Evolutionary conservation across 1,140 invertebrate genomes (phyloP).

Genomic region (Zeugodacus cucurbitae): DNA sequence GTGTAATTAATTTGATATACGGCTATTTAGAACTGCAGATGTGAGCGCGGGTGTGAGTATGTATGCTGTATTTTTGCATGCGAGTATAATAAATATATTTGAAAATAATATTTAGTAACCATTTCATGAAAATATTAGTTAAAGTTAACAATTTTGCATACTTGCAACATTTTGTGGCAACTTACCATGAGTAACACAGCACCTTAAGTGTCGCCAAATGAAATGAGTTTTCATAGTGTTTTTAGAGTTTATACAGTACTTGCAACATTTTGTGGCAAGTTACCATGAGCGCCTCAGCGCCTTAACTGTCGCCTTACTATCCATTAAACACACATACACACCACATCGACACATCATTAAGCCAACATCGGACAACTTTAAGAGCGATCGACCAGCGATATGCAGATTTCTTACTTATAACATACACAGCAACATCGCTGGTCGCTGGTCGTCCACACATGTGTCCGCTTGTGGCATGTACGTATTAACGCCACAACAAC

Average conservation of each 20-base stretch:
- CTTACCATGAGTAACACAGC: too few species aligned
- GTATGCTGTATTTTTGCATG: not conserved
- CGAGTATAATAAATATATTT: not conserved
- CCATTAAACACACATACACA: not conserved
- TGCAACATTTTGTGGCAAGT: not conserved
- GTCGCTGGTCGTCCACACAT: not conserved
- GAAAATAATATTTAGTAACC: not conserved
- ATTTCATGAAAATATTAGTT: too few species aligned
- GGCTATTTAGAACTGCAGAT: constrained; percentile 40
- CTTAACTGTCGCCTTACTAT: too few species aligned
- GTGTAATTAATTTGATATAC: constrained; percentile 67
- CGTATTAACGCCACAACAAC: constrained; percentile 33
- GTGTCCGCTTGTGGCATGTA: not conserved
- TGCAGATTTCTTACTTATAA: constrained; percentile 3
- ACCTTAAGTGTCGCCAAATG: too few species aligned
- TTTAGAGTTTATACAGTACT: not conserved
- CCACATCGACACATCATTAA: not conserved
- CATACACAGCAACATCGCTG: not conserved
- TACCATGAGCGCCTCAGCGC: not conserved
- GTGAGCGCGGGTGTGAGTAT: not conserved
- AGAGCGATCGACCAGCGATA: not conserved
- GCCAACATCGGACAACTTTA: not conserved
- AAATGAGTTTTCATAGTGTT: too few species aligned
- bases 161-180: too few species aligned
- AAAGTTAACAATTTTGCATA: too few species aligned